These are phyloP conservation scores for Drosophila funebris DNA, from an alignment of 1,140 invertebrate species.

Conservation along the genomic window DNA sequence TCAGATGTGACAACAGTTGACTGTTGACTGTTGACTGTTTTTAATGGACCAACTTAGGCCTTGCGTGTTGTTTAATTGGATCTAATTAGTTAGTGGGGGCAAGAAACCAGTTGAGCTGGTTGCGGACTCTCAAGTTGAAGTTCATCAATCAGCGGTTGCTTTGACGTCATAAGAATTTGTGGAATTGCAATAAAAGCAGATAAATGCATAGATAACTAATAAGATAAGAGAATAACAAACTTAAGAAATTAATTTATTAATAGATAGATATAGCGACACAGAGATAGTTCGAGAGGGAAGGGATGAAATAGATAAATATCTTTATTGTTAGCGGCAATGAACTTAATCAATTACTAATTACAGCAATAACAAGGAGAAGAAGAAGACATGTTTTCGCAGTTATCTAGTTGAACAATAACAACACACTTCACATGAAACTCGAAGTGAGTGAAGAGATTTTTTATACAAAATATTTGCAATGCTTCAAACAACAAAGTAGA, in stretches of 20 bases:
- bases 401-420: constrained; percentile 24
- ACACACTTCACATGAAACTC: constrained; percentile 24
- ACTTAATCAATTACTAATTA: constrained; percentile 34
- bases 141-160: constrained; percentile 9
- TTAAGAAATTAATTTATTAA: background rate
- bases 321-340: constrained; percentile 27
- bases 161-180: constrained; percentile 8
- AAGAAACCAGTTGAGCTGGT: constrained; percentile 19
- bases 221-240: background rate
- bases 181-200: background rate
- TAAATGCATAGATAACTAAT: background rate
- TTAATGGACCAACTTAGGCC: constrained; percentile 4
- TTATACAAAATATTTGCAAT: constrained; percentile 61
- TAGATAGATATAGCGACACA: background rate
- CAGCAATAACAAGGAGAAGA: constrained; percentile 7
- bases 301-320: background rate
- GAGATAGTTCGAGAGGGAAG: background rate
- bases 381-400: constrained; percentile 1
- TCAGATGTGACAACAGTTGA: constrained; percentile 6
- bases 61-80: constrained; percentile 22
- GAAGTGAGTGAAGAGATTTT: constrained; percentile 38
- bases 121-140: constrained; percentile 12
- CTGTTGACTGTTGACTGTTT: constrained; percentile 12
- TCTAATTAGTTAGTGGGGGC: constrained; percentile 22
- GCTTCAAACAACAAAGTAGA: constrained; percentile 43